Evolutionary conservation across 2,113 vertebrate genomes (phyloP), one percentile per base, ranked within the genome.

Genomic region (Globicephala melas): DNA sequence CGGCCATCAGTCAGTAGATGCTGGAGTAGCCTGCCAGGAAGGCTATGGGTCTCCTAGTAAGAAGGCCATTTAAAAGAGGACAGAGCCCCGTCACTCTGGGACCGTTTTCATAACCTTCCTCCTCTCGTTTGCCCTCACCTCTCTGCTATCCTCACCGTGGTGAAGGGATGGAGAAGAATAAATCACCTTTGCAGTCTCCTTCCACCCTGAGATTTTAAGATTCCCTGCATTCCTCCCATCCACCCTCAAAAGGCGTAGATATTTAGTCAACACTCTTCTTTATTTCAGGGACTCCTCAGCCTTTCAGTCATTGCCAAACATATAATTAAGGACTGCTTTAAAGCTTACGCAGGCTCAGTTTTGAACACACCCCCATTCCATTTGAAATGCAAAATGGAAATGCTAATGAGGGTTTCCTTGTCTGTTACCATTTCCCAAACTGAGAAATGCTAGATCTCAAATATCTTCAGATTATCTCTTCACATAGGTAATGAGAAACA

Each of bases 381-480:
- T 89, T 96, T 93, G 60, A 97, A 95, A 95, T 91, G 76, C 91
- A 97, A 91, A 94, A 77, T 93, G 60, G 25, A 96, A 89, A 94
- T 86, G 74, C 71, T 89, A 93, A 97, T 94, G 71, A 89, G 62
- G 8, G 13, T 41, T 82, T 91, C 55, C 87, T 91, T 91, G 76
- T 93, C 89, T 91, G 21, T 94, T 58, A 74, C 21, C 21, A 28
- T 36, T 62, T 76, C 28, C 71, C 47, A 86, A 86, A 14, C 63
- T 70, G 86, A 93, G 82, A 86, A 63, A 68, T 67, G 36, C 50
- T 88, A n/a, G 73, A 82, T 74, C 50, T 81, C 67, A 86, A 76
- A 77, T 80, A 71, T 79, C 65, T 94, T 76, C 3, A 18, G 47
- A 28, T 84, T 86, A 79, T 89, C 41, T 94, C 47, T 79, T 84